Evolutionary conservation across 2,797 vertebrate genomes (phyloP).

Genomic region (Molossus alvarezi): DNA sequence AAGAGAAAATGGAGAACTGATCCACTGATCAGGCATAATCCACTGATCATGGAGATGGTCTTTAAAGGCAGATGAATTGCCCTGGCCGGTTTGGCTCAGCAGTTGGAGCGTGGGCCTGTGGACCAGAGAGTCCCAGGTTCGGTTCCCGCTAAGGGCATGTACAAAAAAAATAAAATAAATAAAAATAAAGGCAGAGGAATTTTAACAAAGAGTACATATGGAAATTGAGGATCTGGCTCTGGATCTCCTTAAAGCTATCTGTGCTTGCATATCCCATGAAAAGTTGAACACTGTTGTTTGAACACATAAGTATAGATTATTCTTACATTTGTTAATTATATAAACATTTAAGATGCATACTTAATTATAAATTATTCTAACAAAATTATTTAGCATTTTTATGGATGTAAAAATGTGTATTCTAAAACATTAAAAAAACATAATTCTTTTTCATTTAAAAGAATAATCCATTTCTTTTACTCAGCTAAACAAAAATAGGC

Average conservation of each 20-base stretch:
- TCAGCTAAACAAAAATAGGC: constrained; percentile 52
- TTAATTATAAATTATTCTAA: constrained; percentile 51
- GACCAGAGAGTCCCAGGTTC: too few species aligned
- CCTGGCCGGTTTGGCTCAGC: too few species aligned
- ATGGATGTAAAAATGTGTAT: constrained; percentile 45
- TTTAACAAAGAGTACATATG: constrained; percentile 34
- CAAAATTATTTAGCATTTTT: constrained; percentile 50
- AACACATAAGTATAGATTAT: constrained; percentile 38
- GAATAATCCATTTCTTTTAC: constrained; percentile 53
- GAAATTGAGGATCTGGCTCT: constrained; percentile 34
- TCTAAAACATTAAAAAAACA: not conserved
- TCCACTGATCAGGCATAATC: not conserved
- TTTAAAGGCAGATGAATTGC: not conserved
- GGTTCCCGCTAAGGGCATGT: too few species aligned
- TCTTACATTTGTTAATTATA: constrained; percentile 21
- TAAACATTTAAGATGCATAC: constrained; percentile 50
- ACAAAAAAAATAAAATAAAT: too few species aligned
- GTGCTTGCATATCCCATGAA: not conserved
- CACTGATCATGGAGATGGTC: not conserved
- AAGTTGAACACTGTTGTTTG: not conserved
- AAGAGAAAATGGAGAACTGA: constrained; percentile 2
- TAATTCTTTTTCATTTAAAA: constrained; percentile 48
- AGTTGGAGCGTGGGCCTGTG: too few species aligned
- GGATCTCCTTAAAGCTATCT: not conserved
- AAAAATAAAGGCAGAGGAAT: not conserved